A percentile compares a stretch with the other conserved stretches of the same genome.
Evolutionary conservation across 2,113 vertebrate species (phyloP).

Genomic region (Heptranchias perlo): DNA sequence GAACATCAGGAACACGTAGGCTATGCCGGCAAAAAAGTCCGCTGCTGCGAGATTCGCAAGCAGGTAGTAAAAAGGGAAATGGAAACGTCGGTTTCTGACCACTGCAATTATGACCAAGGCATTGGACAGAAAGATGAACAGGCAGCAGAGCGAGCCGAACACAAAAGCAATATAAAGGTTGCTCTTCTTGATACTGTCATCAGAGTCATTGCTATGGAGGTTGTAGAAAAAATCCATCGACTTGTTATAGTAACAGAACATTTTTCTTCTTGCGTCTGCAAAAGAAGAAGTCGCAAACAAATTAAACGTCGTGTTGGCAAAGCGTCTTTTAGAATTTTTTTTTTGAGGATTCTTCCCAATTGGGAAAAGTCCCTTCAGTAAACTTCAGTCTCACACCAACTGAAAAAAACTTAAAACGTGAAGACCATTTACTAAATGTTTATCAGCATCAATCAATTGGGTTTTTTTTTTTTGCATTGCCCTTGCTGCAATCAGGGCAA

Average conservation of each 20-base stretch:
- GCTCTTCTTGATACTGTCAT: slow-evolving; percentile 63
- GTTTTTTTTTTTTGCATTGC: too few relatives aligned
- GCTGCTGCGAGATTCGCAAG: slow-evolving; percentile 87
- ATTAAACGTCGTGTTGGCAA: not conserved
- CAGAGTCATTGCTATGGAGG: slow-evolving; percentile 58
- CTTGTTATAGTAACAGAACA: slow-evolving; percentile 75
- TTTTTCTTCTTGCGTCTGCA: too few relatives aligned
- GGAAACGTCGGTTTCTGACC: slow-evolving; percentile 85
- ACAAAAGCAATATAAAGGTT: slow-evolving; percentile 72
- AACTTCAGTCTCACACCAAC: not conserved
- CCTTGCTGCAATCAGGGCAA: not conserved
- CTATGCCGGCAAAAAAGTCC: slow-evolving; percentile 91
- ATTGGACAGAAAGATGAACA: slow-evolving; percentile 92
- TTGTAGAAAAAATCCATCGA: slow-evolving; percentile 90
- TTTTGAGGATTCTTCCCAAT: not conserved
- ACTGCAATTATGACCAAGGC: slow-evolving; percentile 85
- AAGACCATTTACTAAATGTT: not conserved
- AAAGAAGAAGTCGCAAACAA: slow-evolving; percentile 27
- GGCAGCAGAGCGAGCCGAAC: slow-evolving; percentile 81
- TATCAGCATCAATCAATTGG: not conserved
- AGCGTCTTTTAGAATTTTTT: not conserved
- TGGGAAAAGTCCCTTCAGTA: not conserved
- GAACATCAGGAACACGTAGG: slow-evolving; percentile 94
- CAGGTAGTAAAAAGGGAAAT: slow-evolving; percentile 94
- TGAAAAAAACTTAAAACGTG: not conserved